Evolutionary conservation across 2,113 vertebrate species (phyloP).

Genomic region (Rhinogobius similis): DNA sequence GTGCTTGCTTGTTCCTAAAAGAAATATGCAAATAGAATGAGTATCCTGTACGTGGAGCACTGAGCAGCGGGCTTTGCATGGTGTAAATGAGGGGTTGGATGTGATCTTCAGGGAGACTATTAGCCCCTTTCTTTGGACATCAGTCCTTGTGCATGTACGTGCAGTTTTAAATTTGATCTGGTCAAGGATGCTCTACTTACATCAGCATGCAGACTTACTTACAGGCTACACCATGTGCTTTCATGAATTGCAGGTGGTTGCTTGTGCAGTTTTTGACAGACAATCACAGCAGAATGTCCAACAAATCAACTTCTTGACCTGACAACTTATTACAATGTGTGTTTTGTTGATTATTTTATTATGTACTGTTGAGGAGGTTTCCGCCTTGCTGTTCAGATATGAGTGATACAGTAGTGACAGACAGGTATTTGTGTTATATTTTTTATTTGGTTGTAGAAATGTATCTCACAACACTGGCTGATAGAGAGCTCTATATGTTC

Average conservation of each 20-base stretch:
- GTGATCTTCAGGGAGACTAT: slow-evolving; percentile 58
- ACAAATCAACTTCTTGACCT: too few relatives aligned
- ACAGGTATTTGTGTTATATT: too few relatives aligned
- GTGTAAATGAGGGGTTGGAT: slow-evolving; percentile 59
- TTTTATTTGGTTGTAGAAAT: too few relatives aligned
- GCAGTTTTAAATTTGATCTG: slow-evolving; percentile 10
- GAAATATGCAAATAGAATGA: slow-evolving; percentile 12
- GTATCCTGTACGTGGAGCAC: slow-evolving; percentile 38
- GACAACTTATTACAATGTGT: too few relatives aligned
- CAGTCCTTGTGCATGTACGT: slow-evolving; percentile 13
- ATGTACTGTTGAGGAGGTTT: too few relatives aligned
- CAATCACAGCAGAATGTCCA: background rate
- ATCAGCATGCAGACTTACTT: slow-evolving; percentile 25
- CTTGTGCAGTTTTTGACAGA: background rate
- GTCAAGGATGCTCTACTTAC: slow-evolving; percentile 27
- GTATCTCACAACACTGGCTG: background rate
- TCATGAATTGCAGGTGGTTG: background rate
- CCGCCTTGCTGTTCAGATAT: too few relatives aligned
- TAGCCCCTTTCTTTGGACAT: slow-evolving; percentile 34
- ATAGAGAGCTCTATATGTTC: background rate
- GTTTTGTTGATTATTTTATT: too few relatives aligned
- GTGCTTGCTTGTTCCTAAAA: background rate
- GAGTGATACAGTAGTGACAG: too few relatives aligned
- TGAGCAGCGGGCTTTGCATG: slow-evolving; percentile 33
- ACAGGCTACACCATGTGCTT: background rate